These are phyloP conservation scores for Drosophila fungiperda DNA, from an alignment of 2,888 invertebrate species.

Conservation along the genomic window DNA sequence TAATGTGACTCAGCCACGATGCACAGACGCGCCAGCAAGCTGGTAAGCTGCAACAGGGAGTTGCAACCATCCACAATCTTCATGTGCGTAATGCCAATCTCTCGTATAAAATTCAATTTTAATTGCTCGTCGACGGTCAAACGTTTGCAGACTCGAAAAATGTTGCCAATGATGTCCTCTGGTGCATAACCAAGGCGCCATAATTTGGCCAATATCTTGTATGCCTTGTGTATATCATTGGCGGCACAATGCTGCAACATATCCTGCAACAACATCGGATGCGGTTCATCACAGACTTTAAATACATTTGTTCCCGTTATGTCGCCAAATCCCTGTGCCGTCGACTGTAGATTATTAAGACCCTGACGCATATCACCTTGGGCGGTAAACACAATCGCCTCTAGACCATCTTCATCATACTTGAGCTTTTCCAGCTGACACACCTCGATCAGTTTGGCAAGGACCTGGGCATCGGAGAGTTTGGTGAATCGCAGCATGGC, in stretches of 20 bases:
- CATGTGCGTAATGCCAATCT: slow-evolving; percentile 96
- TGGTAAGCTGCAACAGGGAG: slow-evolving; percentile 95
- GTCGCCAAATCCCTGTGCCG: slow-evolving; percentile 95
- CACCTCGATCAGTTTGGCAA: slow-evolving; percentile 92
- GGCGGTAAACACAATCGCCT: slow-evolving; percentile 98
- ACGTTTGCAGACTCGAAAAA: slow-evolving; percentile 97
- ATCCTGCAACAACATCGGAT: slow-evolving; percentile 95
- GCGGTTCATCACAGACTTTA: slow-evolving; percentile 99
- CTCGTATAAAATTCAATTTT: slow-evolving; percentile 94
- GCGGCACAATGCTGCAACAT: slow-evolving; percentile 94
- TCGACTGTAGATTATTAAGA: slow-evolving; percentile 98
- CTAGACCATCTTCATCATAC: slow-evolving; percentile 96
- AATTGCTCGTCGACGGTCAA: slow-evolving; percentile 92
- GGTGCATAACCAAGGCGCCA: slow-evolving; percentile 98
- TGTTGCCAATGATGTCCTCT: slow-evolving; percentile 97
- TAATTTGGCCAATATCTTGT: slow-evolving; percentile 94
- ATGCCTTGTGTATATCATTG: slow-evolving; percentile 94
- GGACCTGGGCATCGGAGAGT: slow-evolving; percentile 95
- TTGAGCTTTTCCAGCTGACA: slow-evolving; percentile 90
- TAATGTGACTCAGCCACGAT: slow-evolving; percentile 79
- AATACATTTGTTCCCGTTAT: slow-evolving; percentile 98
- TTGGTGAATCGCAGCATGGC: slow-evolving; percentile 97
- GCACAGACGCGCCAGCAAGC: slow-evolving; percentile 94
- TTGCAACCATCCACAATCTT: slow-evolving; percentile 95
- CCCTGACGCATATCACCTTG: slow-evolving; percentile 99